These are phyloP conservation scores for Camptogramma bilineatum DNA, from an alignment of 2,888 invertebrate species.

Conservation along the genomic window DNA sequence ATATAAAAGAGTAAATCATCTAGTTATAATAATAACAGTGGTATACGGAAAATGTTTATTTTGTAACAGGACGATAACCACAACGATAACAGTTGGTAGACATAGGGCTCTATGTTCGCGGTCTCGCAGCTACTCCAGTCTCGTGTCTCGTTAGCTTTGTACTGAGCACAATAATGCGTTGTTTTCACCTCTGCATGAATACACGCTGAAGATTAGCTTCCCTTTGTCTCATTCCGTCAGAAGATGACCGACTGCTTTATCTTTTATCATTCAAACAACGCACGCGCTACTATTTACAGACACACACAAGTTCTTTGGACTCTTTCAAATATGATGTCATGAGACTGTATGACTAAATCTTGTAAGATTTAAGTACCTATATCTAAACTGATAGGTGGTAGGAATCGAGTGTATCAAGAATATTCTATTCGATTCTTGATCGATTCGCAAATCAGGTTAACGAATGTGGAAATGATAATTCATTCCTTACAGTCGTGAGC, in stretches of 20 bases:
- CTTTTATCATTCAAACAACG: slow-evolving; percentile 59
- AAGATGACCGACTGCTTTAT: slow-evolving; percentile 60
- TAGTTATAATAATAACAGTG: slow-evolving; percentile 1
- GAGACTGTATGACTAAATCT: slow-evolving; percentile 24
- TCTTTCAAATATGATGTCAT: slow-evolving; percentile 47
- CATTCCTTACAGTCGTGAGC: slow-evolving; percentile 9
- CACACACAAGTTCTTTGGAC: slow-evolving; percentile 33
- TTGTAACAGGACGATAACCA: slow-evolving; percentile 23
- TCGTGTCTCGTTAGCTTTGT: slow-evolving; percentile 49
- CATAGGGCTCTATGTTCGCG: slow-evolving; percentile 36
- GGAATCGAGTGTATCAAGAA: too few species aligned
- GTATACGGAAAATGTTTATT: slow-evolving; percentile 13
- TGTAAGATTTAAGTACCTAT: slow-evolving; percentile 3
- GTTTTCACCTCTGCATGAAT: slow-evolving; percentile 67
- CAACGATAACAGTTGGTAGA: slow-evolving; percentile 33
- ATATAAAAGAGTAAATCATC: not conserved
- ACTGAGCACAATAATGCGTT: slow-evolving; percentile 61
- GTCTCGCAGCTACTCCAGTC: slow-evolving; percentile 36
- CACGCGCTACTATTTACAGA: slow-evolving; percentile 47
- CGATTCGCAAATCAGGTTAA: slow-evolving; percentile 35
- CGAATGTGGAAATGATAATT: slow-evolving; percentile 15
- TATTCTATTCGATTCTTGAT: too few species aligned
- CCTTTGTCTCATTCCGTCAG: slow-evolving; percentile 55
- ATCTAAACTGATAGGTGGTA: too few species aligned
- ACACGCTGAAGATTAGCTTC: slow-evolving; percentile 61